Base-by-base conservation (phyloP, 2,113 vertebrate species). In the Argyrosomus japonicus region DNA sequence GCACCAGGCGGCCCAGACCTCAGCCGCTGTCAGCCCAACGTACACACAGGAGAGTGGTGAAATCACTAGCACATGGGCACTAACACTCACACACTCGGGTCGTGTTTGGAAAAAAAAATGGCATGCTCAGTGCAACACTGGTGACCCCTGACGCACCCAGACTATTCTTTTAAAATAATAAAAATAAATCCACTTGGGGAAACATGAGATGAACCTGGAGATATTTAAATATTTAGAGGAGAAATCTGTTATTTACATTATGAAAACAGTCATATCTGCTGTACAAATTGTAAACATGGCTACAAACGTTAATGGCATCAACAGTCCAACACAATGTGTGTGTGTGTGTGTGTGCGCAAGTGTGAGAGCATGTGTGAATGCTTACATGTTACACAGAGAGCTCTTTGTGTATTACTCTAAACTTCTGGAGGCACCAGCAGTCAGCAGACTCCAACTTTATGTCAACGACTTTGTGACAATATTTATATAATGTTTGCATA, bases 31-130 rank as follows among this genome's bases (percentile, higher is more conserved):
- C 84, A 83, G 71, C 80, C 82, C 79, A 85, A 72, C 57, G 10
- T 85, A 84, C 81, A 90, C 88, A 87, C 61, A 87, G 85, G 68
- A 86, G 80, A 76, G 43, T 0, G 72, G 48, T 50, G 62, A 94
- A 95, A 95, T 94, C 92, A 94, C 93, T 93, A 82, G 89, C 94
- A 95, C 90, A 94, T 95, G 93, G 87, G 70, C 78, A 53, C 69
- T 61, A 54, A 88, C 81, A 85, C 81, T 65, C 72, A 64, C 76
- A 62, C 56, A 29, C 40, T 75, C 69, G 36, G 56, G 75, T 67
- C 75, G 61, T 91, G 90, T 92, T 93, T 91, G 68, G 90, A 86
- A 51, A 40, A 40, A 32, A 40, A 89, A 89, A 60, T 17, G 71
- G 68, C 83, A 88, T 64, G 78, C 48, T 87, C 74, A 64, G 57